Conservation (phyloP, 2,113 vertebrate species). For the Dasypus novemcinctus region DNA sequence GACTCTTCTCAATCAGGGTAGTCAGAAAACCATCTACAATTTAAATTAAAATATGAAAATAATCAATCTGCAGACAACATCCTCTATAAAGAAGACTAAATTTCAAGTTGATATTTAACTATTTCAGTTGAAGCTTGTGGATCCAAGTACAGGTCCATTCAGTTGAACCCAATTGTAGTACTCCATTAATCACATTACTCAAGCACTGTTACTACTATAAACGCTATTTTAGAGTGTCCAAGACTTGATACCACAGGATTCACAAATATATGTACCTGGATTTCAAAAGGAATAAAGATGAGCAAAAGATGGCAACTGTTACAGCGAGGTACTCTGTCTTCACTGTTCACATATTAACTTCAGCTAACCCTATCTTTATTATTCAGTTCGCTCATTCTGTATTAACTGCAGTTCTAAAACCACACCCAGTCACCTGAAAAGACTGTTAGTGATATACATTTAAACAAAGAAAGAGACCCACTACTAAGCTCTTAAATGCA, state of each 20-base stretch:
- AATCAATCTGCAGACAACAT: conserved; percentile 1
- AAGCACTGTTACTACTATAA: background rate
- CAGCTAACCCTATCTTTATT: background rate
- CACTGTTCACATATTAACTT: background rate
- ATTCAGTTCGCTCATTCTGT: background rate
- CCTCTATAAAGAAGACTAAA: conserved; percentile 16
- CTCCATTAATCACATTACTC: background rate
- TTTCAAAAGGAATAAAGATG: background rate
- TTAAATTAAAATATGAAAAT: conserved; percentile 33
- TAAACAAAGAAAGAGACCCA: background rate
- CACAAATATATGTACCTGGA: background rate
- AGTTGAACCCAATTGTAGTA: background rate
- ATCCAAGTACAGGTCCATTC: background rate
- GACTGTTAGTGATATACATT: background rate
- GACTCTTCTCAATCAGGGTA: background rate
- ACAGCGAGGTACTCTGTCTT: background rate
- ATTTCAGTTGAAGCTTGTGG: conserved; percentile 19
- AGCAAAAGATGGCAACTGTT: background rate
- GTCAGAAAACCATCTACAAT: background rate
- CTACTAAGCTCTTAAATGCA: conserved; percentile 8
- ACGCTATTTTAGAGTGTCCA: conserved; percentile 5
- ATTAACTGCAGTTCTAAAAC: background rate
- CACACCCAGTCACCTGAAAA: background rate
- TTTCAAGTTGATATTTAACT: conserved; percentile 18
- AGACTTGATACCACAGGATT: background rate